These are phyloP conservation scores for Phylloscopus collybita DNA, from an alignment of 2,797 vertebrate species.

Conservation along the genomic window DNA sequence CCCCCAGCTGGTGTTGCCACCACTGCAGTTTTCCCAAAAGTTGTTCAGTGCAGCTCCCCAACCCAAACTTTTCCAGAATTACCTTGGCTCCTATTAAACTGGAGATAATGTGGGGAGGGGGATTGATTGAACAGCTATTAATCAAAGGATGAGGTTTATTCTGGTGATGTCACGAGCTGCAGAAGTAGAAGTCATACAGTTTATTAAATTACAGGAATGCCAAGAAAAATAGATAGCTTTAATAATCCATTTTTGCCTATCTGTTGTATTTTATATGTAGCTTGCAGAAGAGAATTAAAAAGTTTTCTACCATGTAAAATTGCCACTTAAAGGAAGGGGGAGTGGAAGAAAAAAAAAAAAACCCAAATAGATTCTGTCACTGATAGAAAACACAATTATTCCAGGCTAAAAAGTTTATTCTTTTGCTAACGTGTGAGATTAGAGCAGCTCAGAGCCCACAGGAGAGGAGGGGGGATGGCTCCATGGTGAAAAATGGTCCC, in stretches of 20 bases:
- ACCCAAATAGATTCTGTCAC: conserved; percentile 25
- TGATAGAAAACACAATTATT: conserved; percentile 65
- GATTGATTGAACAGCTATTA: conserved; percentile 60
- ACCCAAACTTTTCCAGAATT: not conserved
- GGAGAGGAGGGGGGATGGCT: not conserved
- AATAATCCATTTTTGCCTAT: conserved; percentile 80
- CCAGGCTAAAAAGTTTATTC: conserved; percentile 43
- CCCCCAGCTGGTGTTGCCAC: not conserved
- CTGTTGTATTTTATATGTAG: conserved; percentile 74
- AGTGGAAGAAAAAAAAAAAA: not conserved
- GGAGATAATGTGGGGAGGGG: conserved; percentile 9
- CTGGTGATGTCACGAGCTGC: conserved; percentile 71
- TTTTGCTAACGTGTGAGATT: not conserved
- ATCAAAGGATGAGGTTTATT: conserved; percentile 69
- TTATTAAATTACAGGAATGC: conserved; percentile 79
- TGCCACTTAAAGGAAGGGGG: conserved; percentile 49
- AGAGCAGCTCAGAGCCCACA: not conserved
- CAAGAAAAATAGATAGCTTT: conserved; percentile 81
- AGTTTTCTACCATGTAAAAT: conserved; percentile 69
- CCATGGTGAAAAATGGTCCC: not conserved
- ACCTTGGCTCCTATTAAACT: not conserved
- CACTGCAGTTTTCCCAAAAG: not conserved
- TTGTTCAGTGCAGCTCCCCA: not conserved
- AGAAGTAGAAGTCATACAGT: conserved; percentile 67
- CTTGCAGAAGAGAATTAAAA: conserved; percentile 72